Conservation (phyloP, 2,113 vertebrate species). For the Microtus pennsylvanicus region DNA sequence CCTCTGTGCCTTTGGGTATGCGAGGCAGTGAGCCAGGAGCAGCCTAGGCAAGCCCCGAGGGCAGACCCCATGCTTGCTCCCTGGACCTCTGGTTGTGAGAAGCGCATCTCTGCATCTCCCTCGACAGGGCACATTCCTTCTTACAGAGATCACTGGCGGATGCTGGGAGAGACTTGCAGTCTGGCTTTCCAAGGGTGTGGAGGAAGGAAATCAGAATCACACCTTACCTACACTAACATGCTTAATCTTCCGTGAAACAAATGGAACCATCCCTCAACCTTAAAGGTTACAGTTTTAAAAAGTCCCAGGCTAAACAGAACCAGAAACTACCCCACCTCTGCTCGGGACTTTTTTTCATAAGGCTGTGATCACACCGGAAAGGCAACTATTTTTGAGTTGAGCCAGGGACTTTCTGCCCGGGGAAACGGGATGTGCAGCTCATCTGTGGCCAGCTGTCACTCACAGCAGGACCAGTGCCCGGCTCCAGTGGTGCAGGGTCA, state of each 20-base stretch:
- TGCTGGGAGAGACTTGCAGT: slow-evolving; percentile 36
- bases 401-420: not conserved
- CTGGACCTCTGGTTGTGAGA: slow-evolving; percentile 9
- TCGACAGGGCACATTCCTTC: slow-evolving; percentile 40
- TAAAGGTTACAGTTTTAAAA: slow-evolving; percentile 50
- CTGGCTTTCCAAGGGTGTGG: slow-evolving; percentile 69
- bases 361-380: not conserved
- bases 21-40: slow-evolving; percentile 22
- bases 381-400: not conserved
- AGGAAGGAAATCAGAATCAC: slow-evolving; percentile 73
- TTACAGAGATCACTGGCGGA: slow-evolving; percentile 35
- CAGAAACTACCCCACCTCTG: slow-evolving; percentile 50
- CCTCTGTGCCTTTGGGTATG: not conserved
- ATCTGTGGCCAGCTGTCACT: not conserved
- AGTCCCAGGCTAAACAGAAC: slow-evolving; percentile 13
- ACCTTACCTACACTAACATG: slow-evolving; percentile 53
- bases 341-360: not conserved
- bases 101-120: not conserved
- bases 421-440: slow-evolving; percentile 5
- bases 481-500: not conserved
- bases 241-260: slow-evolving; percentile 76
- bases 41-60: slow-evolving; percentile 8
- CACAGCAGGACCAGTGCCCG: not conserved
- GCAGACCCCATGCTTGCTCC: slow-evolving; percentile 5
- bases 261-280: slow-evolving; percentile 37